Percentiles rank a stretch among this genome's conserved stretches.
These are phyloP conservation scores for Leptodactylus fallax DNA, from an alignment of 2,797 vertebrate species.

Conservation along the genomic window DNA sequence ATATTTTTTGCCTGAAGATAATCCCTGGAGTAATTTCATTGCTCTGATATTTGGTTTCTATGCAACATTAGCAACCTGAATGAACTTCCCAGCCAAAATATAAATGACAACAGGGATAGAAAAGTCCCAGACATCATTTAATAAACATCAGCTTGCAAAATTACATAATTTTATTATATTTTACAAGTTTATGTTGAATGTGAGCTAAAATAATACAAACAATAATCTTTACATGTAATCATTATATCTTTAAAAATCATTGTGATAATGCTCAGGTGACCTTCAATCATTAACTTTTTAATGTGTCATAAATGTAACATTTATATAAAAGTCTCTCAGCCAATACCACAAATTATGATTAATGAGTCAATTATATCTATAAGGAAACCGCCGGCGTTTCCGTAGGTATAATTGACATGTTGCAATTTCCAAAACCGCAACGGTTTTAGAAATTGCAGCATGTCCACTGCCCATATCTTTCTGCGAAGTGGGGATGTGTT, in stretches of 20 bases:
- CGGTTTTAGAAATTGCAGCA: too few species aligned
- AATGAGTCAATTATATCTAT: too few species aligned
- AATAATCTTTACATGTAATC: constrained; percentile 16
- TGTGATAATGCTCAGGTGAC: neutral
- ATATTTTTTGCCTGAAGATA: constrained; percentile 38
- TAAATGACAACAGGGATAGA: constrained; percentile 57
- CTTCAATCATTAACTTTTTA: neutral
- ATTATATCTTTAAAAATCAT: neutral
- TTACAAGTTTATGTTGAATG: constrained; percentile 23
- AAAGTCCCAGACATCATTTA: constrained; percentile 56
- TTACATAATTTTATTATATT: constrained; percentile 44
- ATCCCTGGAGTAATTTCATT: constrained; percentile 8
- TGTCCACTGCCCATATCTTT: too few species aligned
- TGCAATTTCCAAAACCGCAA: too few species aligned
- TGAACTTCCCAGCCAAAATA: constrained; percentile 54
- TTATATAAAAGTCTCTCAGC: neutral
- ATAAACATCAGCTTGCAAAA: constrained; percentile 56
- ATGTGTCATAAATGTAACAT: neutral
- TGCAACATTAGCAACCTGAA: constrained; percentile 58
- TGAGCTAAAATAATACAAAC: constrained; percentile 41
- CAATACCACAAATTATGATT: neutral
- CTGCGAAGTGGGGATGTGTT: too few species aligned
- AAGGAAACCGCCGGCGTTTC: too few species aligned
- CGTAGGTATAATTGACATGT: too few species aligned
- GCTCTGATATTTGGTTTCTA: constrained; percentile 51